phyloP scores from a whole-genome alignment of 2,113 vertebrate genomes.

The Sebastes schlegelii region DNA sequence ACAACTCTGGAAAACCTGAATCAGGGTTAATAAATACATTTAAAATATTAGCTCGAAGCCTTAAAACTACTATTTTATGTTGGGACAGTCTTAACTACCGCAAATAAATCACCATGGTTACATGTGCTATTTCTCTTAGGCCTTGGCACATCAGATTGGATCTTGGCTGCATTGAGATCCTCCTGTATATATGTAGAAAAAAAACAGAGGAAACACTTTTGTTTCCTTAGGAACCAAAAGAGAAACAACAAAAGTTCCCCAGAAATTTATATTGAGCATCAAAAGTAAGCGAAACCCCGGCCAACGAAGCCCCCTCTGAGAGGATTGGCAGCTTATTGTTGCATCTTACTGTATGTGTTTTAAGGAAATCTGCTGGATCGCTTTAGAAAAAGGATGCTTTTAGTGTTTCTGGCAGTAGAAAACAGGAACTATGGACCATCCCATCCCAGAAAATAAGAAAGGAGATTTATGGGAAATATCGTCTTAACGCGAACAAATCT shows the following conservation, averaged over 20 bases:
- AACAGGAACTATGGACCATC: constrained; percentile 1
- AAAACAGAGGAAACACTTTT: constrained; percentile 19
- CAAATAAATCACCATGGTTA: constrained; percentile 11
- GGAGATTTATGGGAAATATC: constrained; percentile 47
- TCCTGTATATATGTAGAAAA: not conserved
- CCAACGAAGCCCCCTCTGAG: not conserved
- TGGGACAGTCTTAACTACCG: constrained; percentile 10
- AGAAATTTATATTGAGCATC: constrained; percentile 4
- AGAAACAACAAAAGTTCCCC: constrained; percentile 21
- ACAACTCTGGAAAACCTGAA: constrained; percentile 34
- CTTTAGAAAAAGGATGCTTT: constrained; percentile 13
- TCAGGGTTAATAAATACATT: constrained; percentile 33
- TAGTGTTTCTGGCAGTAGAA: constrained; percentile 24
- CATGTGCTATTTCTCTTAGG: constrained; percentile 3
- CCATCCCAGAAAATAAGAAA: constrained; percentile 16
- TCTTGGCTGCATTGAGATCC: constrained; percentile 21
- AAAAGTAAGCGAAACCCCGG: not conserved
- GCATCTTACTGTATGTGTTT: constrained; percentile 7
- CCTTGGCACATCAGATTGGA: constrained; percentile 23
- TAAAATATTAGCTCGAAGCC: constrained; percentile 12
- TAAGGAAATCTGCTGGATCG: constrained; percentile 11
- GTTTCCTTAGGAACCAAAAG: constrained; percentile 15
- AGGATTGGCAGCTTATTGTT: constrained; percentile 13
- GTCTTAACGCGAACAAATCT: constrained; percentile 34
- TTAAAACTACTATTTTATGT: constrained; percentile 18